Conservation (phyloP, 1,140 invertebrate genomes). For the Zaprionus inermis region DNA sequence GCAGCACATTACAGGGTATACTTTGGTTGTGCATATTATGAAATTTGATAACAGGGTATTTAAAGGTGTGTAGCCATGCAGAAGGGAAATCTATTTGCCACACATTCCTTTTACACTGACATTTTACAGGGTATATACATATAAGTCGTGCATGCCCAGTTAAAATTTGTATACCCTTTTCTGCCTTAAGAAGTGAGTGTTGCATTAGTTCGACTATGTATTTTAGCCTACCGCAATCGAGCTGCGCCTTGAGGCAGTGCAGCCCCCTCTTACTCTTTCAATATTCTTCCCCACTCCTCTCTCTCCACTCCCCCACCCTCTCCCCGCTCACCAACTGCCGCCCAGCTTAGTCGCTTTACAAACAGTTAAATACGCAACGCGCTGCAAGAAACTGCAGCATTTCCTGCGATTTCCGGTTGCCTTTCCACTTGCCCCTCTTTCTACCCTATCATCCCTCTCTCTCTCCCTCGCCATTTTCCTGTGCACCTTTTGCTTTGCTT, state of each 20-base stretch:
- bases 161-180: too few species aligned
- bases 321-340: background rate
- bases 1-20: background rate
- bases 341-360: conserved; percentile 17
- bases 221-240: background rate
- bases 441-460: background rate
- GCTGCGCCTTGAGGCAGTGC: background rate
- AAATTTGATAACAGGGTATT: background rate
- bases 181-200: conserved; percentile 9
- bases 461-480: background rate
- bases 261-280: background rate
- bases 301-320: background rate
- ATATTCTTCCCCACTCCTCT: background rate
- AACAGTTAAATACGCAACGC: conserved; percentile 33
- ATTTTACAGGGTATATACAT: background rate
- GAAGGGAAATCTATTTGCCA: too few species aligned
- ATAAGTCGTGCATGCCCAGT: background rate
- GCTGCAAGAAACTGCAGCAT: conserved; percentile 29
- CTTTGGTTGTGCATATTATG: background rate
- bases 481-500: background rate
- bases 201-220: conserved; percentile 13
- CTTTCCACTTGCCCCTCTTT: background rate
- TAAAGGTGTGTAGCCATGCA: too few species aligned
- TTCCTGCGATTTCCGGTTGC: conserved; percentile 40
- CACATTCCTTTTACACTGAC: too few species aligned